phyloP scores from a whole-genome alignment of 1,140 invertebrate genomes.

The Leptoteleia sp. region DNA sequence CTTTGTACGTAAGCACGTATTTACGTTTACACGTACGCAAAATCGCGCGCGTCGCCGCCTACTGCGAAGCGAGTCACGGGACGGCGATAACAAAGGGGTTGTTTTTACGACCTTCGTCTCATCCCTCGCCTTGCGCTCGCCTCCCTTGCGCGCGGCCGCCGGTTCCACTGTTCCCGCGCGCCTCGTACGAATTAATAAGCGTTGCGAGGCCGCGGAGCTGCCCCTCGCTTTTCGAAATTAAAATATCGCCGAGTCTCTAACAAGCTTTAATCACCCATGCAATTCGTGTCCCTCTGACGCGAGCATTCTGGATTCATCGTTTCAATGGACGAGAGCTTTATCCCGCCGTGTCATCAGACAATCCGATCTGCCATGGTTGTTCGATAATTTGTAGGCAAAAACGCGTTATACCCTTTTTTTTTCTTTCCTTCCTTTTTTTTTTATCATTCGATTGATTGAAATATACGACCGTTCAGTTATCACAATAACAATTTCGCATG shows the following conservation, averaged over 20 bases:
- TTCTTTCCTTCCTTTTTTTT: too few species aligned
- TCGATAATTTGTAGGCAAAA: constrained; percentile 56
- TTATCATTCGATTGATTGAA: constrained; percentile 39
- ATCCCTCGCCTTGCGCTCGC: constrained; percentile 41
- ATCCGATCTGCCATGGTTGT: constrained; percentile 44
- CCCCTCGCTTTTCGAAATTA: constrained; percentile 71
- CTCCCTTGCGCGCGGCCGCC: constrained; percentile 34
- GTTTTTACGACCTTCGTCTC: constrained; percentile 76
- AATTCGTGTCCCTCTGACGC: constrained; percentile 62
- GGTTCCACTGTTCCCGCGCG: constrained; percentile 50
- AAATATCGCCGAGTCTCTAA: constrained; percentile 70
- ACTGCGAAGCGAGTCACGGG: constrained; percentile 73
- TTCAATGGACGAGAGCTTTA: constrained; percentile 60
- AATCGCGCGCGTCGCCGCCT: constrained; percentile 63
- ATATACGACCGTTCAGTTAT: constrained; percentile 36
- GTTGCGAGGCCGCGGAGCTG: constrained; percentile 69
- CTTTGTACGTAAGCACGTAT: constrained; percentile 52
- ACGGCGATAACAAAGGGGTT: constrained; percentile 76
- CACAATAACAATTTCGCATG: constrained; percentile 26
- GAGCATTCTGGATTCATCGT: constrained; percentile 54
- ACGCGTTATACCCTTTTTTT: constrained; percentile 39
- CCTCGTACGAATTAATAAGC: constrained; percentile 76
- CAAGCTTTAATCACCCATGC: constrained; percentile 70
- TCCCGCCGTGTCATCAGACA: constrained; percentile 56
- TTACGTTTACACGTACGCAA: constrained; percentile 62